Conservation (phyloP, 2,888 invertebrate genomes). For the Sepiola atlantica region DNA sequence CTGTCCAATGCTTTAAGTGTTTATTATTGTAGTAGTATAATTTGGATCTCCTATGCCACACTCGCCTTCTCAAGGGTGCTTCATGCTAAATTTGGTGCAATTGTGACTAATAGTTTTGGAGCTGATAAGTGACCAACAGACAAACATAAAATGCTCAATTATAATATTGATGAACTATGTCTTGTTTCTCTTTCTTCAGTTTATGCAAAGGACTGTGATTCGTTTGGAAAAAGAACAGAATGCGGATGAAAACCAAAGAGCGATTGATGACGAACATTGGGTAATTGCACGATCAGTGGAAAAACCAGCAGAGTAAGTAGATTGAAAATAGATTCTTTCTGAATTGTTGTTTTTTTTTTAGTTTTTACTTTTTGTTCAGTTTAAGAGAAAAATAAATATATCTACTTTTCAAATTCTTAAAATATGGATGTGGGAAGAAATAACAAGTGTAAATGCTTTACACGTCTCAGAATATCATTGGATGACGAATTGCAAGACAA, state of each 20-base stretch:
- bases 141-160: neutral
- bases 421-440: too few relatives aligned
- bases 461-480: too few relatives aligned
- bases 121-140: neutral
- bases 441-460: too few relatives aligned
- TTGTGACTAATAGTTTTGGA: too few relatives aligned
- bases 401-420: neutral
- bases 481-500: too few relatives aligned
- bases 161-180: neutral
- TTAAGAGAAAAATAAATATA: neutral
- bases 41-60: neutral
- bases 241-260: constrained; percentile 65
- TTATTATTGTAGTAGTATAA: too few relatives aligned
- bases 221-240: constrained; percentile 68
- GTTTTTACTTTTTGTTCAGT: neutral
- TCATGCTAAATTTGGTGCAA: too few relatives aligned
- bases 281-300: constrained; percentile 68
- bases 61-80: neutral
- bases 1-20: too few relatives aligned
- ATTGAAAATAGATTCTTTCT: neutral
- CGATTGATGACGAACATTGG: constrained; percentile 74
- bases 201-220: constrained; percentile 72
- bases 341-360: too few relatives aligned
- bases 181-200: constrained; percentile 60
- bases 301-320: constrained; percentile 61